A percentile compares a stretch with the other conserved stretches of the same genome.
These are phyloP conservation scores for Scomber colias DNA, from an alignment of 2,113 vertebrate genomes.

Conservation along the genomic window DNA sequence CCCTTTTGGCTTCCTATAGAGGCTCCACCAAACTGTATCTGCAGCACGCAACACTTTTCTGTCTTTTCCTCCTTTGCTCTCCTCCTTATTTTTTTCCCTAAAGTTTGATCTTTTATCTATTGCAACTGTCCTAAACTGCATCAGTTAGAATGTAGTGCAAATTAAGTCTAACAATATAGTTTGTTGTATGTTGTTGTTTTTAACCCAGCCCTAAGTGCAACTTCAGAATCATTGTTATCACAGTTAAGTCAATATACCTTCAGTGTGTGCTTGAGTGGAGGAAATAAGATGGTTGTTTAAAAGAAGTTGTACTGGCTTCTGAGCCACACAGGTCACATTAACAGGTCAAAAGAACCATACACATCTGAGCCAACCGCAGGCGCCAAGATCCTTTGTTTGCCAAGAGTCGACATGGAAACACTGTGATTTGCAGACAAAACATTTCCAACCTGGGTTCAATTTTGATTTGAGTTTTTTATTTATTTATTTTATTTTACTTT, in stretches of 20 bases:
- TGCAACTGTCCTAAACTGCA: not conserved
- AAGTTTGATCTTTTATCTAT: no score
- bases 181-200: not conserved
- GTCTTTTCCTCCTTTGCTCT: slow-evolving; percentile 1
- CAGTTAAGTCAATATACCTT: not conserved
- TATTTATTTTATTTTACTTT: not conserved
- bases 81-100: not conserved
- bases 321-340: slow-evolving; percentile 35
- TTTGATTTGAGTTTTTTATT: slow-evolving; percentile 5
- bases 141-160: not conserved
- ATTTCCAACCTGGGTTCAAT: slow-evolving; percentile 7
- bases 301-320: slow-evolving; percentile 47
- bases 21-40: slow-evolving; percentile 59
- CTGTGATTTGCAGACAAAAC: slow-evolving; percentile 44
- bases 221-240: slow-evolving; percentile 21
- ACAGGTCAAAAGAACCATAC: slow-evolving; percentile 34
- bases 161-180: not conserved
- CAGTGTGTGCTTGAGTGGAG: slow-evolving; percentile 21
- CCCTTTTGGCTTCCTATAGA: slow-evolving; percentile 70
- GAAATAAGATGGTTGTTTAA: slow-evolving; percentile 50
- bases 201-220: not conserved
- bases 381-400: slow-evolving; percentile 45
- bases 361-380: slow-evolving; percentile 45
- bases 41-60: slow-evolving; percentile 44
- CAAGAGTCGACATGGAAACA: slow-evolving; percentile 50